phyloP scores from a whole-genome alignment of 2,113 vertebrate species.

The Charadrius vociferus region DNA sequence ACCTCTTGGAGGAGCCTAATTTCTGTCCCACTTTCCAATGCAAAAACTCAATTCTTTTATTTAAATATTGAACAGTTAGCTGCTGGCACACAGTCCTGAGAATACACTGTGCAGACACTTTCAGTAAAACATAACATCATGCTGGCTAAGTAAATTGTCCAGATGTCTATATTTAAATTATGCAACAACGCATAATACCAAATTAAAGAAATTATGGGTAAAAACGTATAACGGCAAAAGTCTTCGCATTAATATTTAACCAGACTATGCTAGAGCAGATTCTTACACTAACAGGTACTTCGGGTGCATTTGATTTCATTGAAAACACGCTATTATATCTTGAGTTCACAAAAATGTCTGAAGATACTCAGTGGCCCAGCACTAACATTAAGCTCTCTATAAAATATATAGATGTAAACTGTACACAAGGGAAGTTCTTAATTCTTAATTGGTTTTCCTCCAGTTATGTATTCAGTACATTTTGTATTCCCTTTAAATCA shows the following conservation, averaged over 20 bases:
- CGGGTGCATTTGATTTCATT: slow-evolving; percentile 20
- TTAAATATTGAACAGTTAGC: slow-evolving; percentile 41
- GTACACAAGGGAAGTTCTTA: neutral
- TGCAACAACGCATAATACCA: slow-evolving; percentile 44
- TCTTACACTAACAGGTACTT: slow-evolving; percentile 57
- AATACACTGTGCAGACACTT: slow-evolving; percentile 2
- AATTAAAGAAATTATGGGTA: slow-evolving; percentile 62
- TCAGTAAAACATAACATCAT: slow-evolving; percentile 41
- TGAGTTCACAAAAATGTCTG: neutral
- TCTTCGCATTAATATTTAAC: slow-evolving; percentile 71
- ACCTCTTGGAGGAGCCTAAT: neutral
- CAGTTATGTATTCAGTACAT: neutral
- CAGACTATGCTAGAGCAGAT: slow-evolving; percentile 15
- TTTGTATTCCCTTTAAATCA: neutral
- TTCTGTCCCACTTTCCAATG: slow-evolving; percentile 4
- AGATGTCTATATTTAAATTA: slow-evolving; percentile 65
- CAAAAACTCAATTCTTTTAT: slow-evolving; percentile 31
- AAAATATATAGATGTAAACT: neutral
- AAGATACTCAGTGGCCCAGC: neutral
- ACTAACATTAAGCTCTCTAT: neutral
- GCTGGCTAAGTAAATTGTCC: slow-evolving; percentile 45
- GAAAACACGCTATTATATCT: slow-evolving; percentile 9
- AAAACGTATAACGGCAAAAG: slow-evolving; percentile 57
- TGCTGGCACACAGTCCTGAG: neutral
- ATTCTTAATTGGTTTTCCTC: neutral